Evolutionary conservation across 2,113 vertebrate genomes (phyloP).

Genomic region (Podarcis cretensis): DNA sequence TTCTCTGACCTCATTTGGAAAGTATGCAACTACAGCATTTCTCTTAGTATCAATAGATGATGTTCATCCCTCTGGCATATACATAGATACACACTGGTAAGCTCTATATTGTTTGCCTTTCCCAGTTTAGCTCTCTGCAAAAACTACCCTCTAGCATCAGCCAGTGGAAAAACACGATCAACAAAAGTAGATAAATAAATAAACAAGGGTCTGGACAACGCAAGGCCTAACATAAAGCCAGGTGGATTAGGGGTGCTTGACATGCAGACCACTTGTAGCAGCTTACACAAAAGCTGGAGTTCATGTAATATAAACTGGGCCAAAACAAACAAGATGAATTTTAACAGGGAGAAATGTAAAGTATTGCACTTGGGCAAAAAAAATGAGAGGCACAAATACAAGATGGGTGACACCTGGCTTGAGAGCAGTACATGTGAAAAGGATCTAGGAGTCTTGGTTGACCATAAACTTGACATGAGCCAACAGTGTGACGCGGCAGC

Average conservation of each 20-base stretch:
- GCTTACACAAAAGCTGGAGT: background rate
- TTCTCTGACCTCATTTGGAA: slow-evolving; percentile 2
- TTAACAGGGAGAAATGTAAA: too few species aligned
- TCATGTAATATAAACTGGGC: background rate
- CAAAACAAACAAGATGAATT: too few species aligned
- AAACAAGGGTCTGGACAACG: background rate
- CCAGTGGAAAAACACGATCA: slow-evolving; percentile 1
- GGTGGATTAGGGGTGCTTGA: background rate
- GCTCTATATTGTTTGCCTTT: slow-evolving; percentile 11
- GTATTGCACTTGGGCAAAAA: too few species aligned
- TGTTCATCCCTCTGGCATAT: background rate
- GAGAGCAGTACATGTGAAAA: too few species aligned
- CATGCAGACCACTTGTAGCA: background rate
- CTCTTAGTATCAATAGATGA: background rate
- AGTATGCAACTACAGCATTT: slow-evolving; percentile 13
- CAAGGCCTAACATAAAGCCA: background rate
- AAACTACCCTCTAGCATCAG: background rate
- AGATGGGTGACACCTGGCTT: too few species aligned
- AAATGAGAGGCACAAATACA: too few species aligned
- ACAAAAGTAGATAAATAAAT: background rate
- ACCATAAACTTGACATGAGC: too few species aligned
- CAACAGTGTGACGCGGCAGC: too few species aligned
- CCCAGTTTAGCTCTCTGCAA: background rate
- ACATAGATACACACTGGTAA: background rate
- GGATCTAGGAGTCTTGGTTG: too few species aligned